phyloP scores from a whole-genome alignment of 2,888 invertebrate species.

The Rhaphigaster nebulosa region DNA sequence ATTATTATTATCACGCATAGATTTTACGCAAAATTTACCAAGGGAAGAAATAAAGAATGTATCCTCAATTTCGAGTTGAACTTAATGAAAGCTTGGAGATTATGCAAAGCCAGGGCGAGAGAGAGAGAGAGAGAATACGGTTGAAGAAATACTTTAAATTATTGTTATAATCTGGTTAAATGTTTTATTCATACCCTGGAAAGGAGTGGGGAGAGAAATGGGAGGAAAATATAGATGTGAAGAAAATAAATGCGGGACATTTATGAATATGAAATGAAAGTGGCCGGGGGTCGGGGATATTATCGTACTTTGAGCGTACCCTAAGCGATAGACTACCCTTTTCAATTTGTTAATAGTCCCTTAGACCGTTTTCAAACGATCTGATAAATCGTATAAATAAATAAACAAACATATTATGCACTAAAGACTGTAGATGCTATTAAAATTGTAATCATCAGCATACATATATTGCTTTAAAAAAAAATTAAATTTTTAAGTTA shows the following conservation, averaged over 20 bases:
- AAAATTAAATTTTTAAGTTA: too few species aligned
- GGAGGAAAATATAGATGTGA: conserved; percentile 19
- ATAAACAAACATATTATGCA: neutral
- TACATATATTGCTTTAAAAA: too few species aligned
- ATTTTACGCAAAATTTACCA: too few species aligned
- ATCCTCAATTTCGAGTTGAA: neutral
- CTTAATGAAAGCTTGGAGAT: neutral
- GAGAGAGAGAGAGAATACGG: neutral
- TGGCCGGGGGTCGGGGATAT: neutral
- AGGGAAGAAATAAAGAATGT: neutral
- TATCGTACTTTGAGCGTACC: neutral
- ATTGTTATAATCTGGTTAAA: conserved; percentile 32
- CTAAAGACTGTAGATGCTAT: too few species aligned
- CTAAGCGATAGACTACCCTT: neutral
- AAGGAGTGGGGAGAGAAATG: neutral
- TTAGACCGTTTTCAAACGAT: neutral
- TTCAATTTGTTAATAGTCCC: conserved; percentile 4
- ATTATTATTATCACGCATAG: too few species aligned
- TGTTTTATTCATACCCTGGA: neutral
- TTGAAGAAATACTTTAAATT: conserved; percentile 21
- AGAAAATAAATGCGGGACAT: conserved; percentile 34
- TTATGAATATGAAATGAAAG: conserved; percentile 32
- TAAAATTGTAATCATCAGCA: too few species aligned
- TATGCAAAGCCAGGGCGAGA: neutral
- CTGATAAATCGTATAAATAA: too few species aligned